Evolutionary conservation across 1,140 invertebrate genomes (phyloP).

Genomic region (Drosophila sp.): DNA sequence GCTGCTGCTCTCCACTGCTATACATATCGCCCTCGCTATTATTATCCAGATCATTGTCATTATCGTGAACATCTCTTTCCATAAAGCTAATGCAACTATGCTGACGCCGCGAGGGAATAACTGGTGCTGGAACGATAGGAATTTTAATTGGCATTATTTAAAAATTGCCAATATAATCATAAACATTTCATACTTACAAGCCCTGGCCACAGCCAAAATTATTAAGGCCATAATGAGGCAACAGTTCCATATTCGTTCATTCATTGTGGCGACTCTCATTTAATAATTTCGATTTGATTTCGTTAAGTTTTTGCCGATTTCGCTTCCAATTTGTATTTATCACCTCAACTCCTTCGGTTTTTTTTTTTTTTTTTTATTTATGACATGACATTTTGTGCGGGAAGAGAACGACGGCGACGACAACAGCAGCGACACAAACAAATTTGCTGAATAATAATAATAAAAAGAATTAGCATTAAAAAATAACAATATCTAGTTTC

Average conservation of each 20-base stretch:
- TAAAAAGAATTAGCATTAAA: background rate
- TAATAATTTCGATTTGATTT: conserved; percentile 8
- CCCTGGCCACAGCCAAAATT: conserved; percentile 17
- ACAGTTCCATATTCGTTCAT: conserved; percentile 30
- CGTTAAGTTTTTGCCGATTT: conserved; percentile 4
- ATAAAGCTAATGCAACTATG: conserved; percentile 75
- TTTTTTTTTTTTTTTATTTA: conserved; percentile 1
- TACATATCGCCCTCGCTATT: conserved; percentile 32
- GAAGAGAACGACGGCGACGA: no score
- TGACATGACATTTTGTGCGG: conserved; percentile 16
- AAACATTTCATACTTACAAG: conserved; percentile 49
- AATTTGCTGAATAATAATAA: conserved; percentile 20
- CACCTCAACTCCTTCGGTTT: conserved; percentile 13
- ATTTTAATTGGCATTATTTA: background rate
- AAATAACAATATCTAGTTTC: background rate
- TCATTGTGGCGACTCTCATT: conserved; percentile 41
- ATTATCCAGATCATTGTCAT: conserved; percentile 61
- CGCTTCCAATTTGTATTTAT: conserved; percentile 9
- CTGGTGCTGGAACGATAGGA: conserved; percentile 39
- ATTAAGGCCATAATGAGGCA: conserved; percentile 48
- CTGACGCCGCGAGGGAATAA: conserved; percentile 44
- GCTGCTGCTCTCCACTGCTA: conserved; percentile 32
- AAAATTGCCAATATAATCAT: background rate
- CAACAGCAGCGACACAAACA: background rate
- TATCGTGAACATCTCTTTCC: conserved; percentile 74